Percentiles rank a stretch among this genome's conserved stretches.
phyloP scores from a whole-genome alignment of 2,888 invertebrate species.

The Chrysomela aeneicollis region DNA sequence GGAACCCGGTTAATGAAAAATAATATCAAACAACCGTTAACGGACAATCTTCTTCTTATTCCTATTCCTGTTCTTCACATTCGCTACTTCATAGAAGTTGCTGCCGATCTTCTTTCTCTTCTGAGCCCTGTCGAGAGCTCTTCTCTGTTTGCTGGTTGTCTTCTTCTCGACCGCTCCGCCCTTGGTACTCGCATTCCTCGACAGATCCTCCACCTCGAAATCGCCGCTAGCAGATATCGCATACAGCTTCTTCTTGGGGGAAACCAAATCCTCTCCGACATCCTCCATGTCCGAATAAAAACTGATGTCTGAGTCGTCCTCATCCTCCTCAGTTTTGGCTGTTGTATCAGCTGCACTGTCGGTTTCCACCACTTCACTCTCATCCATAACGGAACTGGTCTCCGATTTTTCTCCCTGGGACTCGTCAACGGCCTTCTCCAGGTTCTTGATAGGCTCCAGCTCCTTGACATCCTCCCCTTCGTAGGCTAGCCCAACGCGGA shows the following conservation, averaged over 20 bases:
- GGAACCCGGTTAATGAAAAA: too few species aligned
- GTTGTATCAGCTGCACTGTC: constrained; percentile 28
- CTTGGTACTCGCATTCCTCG: constrained; percentile 41
- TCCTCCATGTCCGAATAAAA: constrained; percentile 75
- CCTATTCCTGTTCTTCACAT: constrained; percentile 88
- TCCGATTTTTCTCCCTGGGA: constrained; percentile 59
- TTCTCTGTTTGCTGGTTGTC: constrained; percentile 78
- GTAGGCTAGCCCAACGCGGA: constrained; percentile 69
- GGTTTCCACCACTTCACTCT: constrained; percentile 45
- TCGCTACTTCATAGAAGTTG: constrained; percentile 87
- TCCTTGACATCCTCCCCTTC: constrained; percentile 67
- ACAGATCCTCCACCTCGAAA: constrained; percentile 62
- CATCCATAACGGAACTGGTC: constrained; percentile 59
- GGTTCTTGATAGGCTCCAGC: constrained; percentile 61
- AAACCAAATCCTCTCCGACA: constrained; percentile 57
- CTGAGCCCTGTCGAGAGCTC: constrained; percentile 76
- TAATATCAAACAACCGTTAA: neutral
- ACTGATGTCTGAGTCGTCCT: constrained; percentile 70
- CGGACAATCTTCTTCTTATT: constrained; percentile 67
- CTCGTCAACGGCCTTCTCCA: constrained; percentile 50
- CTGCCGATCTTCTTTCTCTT: constrained; percentile 85
- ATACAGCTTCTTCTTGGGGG: constrained; percentile 58
- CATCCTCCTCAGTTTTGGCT: constrained; percentile 33
- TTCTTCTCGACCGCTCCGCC: constrained; percentile 60
- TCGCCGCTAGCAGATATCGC: constrained; percentile 58